phyloP scores from a whole-genome alignment of 1,140 invertebrate genomes.

The Orchestia grillus region DNA sequence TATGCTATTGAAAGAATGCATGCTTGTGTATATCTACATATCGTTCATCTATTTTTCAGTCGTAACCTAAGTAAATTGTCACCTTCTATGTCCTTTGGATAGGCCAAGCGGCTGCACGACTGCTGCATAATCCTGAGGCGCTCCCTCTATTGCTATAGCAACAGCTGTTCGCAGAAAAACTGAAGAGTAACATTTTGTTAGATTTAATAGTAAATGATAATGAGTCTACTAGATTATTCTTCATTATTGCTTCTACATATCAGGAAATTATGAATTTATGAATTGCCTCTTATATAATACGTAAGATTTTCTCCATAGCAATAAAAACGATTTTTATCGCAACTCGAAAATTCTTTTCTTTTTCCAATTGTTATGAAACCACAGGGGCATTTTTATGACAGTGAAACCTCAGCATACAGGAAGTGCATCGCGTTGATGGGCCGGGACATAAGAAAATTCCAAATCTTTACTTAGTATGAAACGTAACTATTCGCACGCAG shows the following conservation, averaged over 20 bases:
- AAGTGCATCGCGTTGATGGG: neutral
- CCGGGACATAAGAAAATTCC: neutral
- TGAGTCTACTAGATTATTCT: neutral
- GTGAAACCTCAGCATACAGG: neutral
- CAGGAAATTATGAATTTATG: neutral
- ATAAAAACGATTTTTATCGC: constrained; percentile 33
- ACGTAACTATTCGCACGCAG: neutral
- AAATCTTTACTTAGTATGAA: neutral
- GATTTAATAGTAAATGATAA: neutral
- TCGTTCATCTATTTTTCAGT: neutral
- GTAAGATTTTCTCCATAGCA: constrained; percentile 6
- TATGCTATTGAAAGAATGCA: neutral
- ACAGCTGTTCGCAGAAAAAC: neutral
- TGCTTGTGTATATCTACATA: too few relatives aligned
- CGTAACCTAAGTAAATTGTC: neutral
- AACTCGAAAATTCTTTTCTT: neutral
- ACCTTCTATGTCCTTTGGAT: neutral
- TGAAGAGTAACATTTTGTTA: neutral
- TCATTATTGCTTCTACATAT: constrained; percentile 27
- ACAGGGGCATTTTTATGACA: neutral
- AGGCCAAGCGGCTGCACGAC: neutral
- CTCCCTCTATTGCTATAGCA: neutral
- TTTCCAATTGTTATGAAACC: neutral
- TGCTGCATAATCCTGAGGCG: neutral
- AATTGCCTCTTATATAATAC: neutral